phyloP scores from a whole-genome alignment of 2,888 invertebrate species.

The Lasioglossum malachurum region DNA sequence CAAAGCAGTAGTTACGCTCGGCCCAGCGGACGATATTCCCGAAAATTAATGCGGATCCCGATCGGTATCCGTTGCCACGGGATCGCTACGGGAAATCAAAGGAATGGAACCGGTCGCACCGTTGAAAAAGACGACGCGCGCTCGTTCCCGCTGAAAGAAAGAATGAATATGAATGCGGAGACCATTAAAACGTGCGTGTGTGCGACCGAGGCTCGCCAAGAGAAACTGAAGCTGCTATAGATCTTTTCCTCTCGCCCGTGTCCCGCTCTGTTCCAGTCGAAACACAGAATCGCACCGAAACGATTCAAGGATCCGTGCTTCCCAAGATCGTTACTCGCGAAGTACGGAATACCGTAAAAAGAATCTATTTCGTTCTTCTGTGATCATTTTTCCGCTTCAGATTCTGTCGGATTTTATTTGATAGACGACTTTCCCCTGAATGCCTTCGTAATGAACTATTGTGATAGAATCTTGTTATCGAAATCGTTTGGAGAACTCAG shows the following conservation, averaged over 20 bases:
- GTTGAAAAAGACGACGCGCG: slow-evolving; percentile 33
- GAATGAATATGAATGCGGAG: slow-evolving; percentile 55
- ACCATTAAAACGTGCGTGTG: slow-evolving; percentile 63
- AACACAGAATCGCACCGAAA: background rate
- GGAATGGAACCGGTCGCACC: background rate
- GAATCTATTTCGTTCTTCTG: background rate
- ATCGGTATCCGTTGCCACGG: background rate
- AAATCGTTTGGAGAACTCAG: background rate
- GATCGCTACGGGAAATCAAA: background rate
- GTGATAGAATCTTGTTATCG: background rate
- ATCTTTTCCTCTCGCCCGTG: slow-evolving; percentile 34
- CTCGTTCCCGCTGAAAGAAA: slow-evolving; percentile 43
- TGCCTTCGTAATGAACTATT: background rate
- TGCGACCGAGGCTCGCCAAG: slow-evolving; percentile 12
- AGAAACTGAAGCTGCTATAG: slow-evolving; percentile 22
- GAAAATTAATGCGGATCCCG: slow-evolving; percentile 36
- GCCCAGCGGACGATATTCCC: slow-evolving; percentile 12
- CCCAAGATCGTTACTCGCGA: background rate
- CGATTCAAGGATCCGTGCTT: slow-evolving; percentile 17
- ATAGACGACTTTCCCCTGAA: background rate
- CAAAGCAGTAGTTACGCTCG: slow-evolving; percentile 35
- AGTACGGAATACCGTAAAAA: background rate
- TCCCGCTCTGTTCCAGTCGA: slow-evolving; percentile 9
- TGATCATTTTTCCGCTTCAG: background rate
- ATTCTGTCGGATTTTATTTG: background rate